Base-by-base conservation (phyloP, 2,888 invertebrate species). In the Melanophora roralis region DNA sequence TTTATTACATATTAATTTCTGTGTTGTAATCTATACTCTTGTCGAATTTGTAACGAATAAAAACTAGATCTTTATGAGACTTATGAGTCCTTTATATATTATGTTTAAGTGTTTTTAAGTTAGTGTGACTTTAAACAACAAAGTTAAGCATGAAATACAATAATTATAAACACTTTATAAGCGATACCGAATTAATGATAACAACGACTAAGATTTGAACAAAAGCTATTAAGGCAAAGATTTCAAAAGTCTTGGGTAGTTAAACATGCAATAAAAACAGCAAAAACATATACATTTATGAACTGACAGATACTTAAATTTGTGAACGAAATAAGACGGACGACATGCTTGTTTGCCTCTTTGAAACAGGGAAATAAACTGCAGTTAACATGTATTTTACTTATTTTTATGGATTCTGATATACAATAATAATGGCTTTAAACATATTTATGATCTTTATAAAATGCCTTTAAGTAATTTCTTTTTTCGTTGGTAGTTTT, bases 81-180 rank as follows among this genome's bases (percentile, higher is more conserved):
- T 65, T 43, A 57, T 65, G 57, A 40, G 21, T 38, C n/a, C n/a
- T n/a, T n/a, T n/a, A n/a, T n/a, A n/a, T n/a, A n/a, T n/a, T n/a
- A n/a, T 38, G 8, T 19, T 14, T 23, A 62, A 64, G 68, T 59
- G 45, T 60, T 71, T 64, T 40, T 45, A 68, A 74, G 40, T 59
- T 64, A 78, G 78, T 74, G 78, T 69, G 68, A 64, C 38, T 78
- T 69, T 64, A 64, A 67, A 62, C 55, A 73, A 57, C 59, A 62
- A 55, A 73, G 55, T 73, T 69, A 74, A 78, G 51, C 59, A 69
- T 74, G 69, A 78, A 74, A 69, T 60, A 60, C 69, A 65, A 69
- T 78, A 69, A 78, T 65, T 68, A 74, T 65, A 74, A 74, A 78
- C 59, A 57, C 62, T 51, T 74, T 43, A 45, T 49, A 69, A 60